Evolutionary conservation across 2,797 vertebrate genomes (phyloP).

Genomic region (Anolis apletophallus): DNA sequence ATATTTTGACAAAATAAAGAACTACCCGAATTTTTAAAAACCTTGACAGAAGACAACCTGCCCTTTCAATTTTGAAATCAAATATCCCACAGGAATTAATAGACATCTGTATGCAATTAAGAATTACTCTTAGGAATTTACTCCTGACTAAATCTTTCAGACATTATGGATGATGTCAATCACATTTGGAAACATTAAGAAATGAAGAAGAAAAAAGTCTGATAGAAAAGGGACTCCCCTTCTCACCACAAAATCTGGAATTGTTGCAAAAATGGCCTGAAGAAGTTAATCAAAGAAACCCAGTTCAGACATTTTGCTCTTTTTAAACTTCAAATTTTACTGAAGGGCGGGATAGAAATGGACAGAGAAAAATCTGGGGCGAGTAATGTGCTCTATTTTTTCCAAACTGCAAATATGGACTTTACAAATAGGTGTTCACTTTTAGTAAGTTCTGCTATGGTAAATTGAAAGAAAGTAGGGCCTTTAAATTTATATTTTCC

Average conservation of each 20-base stretch:
- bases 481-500: no score
- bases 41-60: background rate
- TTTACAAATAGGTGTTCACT: no score
- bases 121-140: constrained; percentile 14
- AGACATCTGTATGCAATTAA: constrained; percentile 15
- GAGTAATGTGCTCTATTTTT: no score
- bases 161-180: constrained; percentile 13
- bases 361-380: no score
- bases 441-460: no score
- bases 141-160: constrained; percentile 19
- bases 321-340: no score
- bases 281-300: background rate
- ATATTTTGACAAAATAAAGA: constrained; percentile 14
- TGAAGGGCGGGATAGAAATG: no score
- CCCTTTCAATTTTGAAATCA: constrained; percentile 15
- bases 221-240: background rate
- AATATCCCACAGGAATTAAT: constrained; percentile 14
- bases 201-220: background rate
- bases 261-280: background rate
- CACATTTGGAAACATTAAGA: constrained; percentile 4
- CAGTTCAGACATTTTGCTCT: background rate
- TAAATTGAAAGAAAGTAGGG: no score
- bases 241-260: background rate
- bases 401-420: no score
- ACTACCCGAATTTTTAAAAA: constrained; percentile 12